Percentiles rank a stretch among this genome's conserved stretches.
phyloP scores from a whole-genome alignment of 2,888 invertebrate genomes.

The Melangyna quadrimaculata region DNA sequence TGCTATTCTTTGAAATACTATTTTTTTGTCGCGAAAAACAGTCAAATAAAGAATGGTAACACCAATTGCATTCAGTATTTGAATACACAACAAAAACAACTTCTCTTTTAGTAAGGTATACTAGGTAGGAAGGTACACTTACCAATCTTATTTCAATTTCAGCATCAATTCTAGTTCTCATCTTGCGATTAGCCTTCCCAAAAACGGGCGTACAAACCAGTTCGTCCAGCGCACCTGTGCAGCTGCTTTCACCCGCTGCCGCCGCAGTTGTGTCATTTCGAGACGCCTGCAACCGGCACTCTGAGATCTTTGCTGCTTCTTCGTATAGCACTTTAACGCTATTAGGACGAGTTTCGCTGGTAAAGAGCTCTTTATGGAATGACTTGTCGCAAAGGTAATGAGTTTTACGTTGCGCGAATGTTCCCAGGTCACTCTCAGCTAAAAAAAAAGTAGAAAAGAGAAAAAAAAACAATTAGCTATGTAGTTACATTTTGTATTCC shows the following conservation, averaged over 20 bases:
- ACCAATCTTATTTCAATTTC: slow-evolving; percentile 95
- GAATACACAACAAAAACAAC: background rate
- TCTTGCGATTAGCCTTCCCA: slow-evolving; percentile 86
- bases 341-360: slow-evolving; percentile 87
- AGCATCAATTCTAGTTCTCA: slow-evolving; percentile 87
- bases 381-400: slow-evolving; percentile 88
- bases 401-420: slow-evolving; percentile 90
- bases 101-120: background rate
- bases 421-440: slow-evolving; percentile 96
- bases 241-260: slow-evolving; percentile 81
- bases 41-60: background rate
- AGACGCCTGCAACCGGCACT: slow-evolving; percentile 57
- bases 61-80: background rate
- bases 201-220: slow-evolving; percentile 92
- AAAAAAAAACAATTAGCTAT: background rate
- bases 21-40: too few species aligned
- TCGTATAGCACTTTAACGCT: slow-evolving; percentile 90
- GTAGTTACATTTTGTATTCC: too few species aligned
- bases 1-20: too few species aligned
- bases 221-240: slow-evolving; percentile 83
- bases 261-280: slow-evolving; percentile 74
- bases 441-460: slow-evolving; percentile 78
- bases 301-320: slow-evolving; percentile 84
- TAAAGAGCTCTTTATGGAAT: slow-evolving; percentile 88
- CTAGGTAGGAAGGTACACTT: slow-evolving; percentile 80